These are phyloP conservation scores for Hipposideros larvatus DNA, from an alignment of 2,797 vertebrate genomes.

Conservation along the genomic window DNA sequence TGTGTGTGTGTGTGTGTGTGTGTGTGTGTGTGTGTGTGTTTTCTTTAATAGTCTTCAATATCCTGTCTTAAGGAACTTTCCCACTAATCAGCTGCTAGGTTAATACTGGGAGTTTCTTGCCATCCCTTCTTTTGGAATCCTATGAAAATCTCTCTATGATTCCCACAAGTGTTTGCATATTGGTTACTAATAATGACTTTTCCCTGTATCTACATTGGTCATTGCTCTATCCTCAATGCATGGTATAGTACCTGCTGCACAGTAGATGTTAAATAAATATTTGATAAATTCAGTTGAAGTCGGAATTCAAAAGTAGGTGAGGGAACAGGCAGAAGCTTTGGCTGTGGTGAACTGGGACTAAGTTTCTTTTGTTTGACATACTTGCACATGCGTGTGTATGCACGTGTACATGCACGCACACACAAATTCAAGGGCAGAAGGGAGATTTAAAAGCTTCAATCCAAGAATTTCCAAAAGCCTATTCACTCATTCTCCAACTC, in stretches of 20 bases:
- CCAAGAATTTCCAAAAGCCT: conserved; percentile 63
- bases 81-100: background rate
- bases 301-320: conserved; percentile 52
- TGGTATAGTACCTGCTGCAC: background rate
- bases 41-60: conserved; percentile 40
- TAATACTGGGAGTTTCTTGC: background rate
- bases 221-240: background rate
- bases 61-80: conserved; percentile 22
- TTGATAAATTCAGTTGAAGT: conserved; percentile 26
- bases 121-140: background rate
- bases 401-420: background rate
- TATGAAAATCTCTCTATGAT: conserved; percentile 52
- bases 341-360: conserved; percentile 4
- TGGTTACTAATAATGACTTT: conserved; percentile 8
- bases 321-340: background rate
- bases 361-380: conserved; percentile 19
- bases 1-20: too few species aligned
- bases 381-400: rapidly evolving
- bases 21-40: too few species aligned
- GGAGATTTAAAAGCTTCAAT: conserved; percentile 71
- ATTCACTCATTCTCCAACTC: conserved; percentile 71
- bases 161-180: background rate
- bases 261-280: conserved; percentile 40
- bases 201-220: background rate
- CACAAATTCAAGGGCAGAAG: conserved; percentile 16